Percentiles rank a stretch among this genome's conserved stretches.
Conservation (phyloP, 1,140 invertebrate genomes). For the Papilio polyxenes region DNA sequence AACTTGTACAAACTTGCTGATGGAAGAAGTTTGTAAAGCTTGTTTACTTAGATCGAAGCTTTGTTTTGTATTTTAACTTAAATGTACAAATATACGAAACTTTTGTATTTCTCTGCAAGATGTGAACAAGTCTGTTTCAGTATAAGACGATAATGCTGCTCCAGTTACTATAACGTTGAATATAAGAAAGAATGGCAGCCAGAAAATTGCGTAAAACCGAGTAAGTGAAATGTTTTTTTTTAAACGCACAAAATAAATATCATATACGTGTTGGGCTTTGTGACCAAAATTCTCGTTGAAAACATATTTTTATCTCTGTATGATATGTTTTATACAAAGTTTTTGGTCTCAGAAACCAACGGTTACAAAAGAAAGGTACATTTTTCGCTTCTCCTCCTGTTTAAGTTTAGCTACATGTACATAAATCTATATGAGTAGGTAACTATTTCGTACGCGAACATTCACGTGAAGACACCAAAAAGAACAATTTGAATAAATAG, state of each 20-base stretch:
- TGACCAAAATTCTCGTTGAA: no score
- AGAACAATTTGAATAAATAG: slow-evolving; percentile 32
- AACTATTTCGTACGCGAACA: neutral
- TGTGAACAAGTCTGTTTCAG: neutral
- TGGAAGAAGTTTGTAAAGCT: slow-evolving; percentile 14
- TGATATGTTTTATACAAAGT: neutral
- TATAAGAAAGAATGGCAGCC: no score
- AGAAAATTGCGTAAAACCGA: no score
- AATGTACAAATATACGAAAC: neutral
- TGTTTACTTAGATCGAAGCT: neutral
- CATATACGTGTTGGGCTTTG: neutral
- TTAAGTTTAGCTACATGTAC: neutral
- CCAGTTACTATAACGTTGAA: no score
- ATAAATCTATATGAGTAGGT: neutral
- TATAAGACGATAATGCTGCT: no score
- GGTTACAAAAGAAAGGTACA: neutral
- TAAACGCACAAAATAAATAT: neutral
- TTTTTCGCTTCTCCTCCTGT: neutral
- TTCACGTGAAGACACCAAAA: neutral
- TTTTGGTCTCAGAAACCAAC: no score
- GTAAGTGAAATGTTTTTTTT: neutral
- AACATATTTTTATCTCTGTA: no score
- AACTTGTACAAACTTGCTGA: slow-evolving; percentile 7
- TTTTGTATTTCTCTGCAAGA: neutral
- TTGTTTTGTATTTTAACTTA: slow-evolving; percentile 12